Conservation (phyloP, 2,888 invertebrate genomes). For the Pterobdella sp. region DNA sequence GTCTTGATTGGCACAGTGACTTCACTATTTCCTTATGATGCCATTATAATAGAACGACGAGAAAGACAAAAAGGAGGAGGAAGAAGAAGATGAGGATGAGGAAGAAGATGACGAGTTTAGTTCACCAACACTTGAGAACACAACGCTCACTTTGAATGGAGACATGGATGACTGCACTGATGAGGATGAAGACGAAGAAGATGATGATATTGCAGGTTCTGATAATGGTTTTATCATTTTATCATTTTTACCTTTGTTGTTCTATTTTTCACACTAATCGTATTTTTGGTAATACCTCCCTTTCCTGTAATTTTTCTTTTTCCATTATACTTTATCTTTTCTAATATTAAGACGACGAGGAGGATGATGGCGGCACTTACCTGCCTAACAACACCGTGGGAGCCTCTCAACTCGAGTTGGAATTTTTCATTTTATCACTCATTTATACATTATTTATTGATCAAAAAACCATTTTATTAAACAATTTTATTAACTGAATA, state of each 20-base stretch:
- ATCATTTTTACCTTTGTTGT: too few relatives aligned
- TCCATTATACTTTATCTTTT: too few relatives aligned
- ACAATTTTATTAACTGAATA: neutral
- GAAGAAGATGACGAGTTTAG: conserved; percentile 40
- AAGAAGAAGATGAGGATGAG: conserved; percentile 41
- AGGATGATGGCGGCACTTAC: neutral
- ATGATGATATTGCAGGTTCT: conserved; percentile 3
- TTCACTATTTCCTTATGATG: too few relatives aligned
- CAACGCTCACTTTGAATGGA: conserved; percentile 14
- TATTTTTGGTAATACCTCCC: too few relatives aligned
- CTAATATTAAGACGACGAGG: too few relatives aligned
- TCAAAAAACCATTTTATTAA: neutral
- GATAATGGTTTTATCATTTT: too few relatives aligned
- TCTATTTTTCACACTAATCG: too few relatives aligned
- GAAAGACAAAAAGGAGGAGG: conserved; percentile 43
- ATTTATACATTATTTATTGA: neutral
- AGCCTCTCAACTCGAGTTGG: neutral
- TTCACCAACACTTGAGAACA: neutral
- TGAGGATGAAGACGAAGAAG: conserved; percentile 19
- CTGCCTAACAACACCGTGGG: conserved; percentile 8
- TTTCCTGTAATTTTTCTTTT: too few relatives aligned
- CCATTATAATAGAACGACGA: too few relatives aligned
- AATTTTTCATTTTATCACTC: neutral
- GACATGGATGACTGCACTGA: conserved; percentile 26
- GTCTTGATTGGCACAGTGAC: too few relatives aligned